phyloP scores from a whole-genome alignment of 64 coral and sea anemone genomes.

The Porites lutea region DNA sequence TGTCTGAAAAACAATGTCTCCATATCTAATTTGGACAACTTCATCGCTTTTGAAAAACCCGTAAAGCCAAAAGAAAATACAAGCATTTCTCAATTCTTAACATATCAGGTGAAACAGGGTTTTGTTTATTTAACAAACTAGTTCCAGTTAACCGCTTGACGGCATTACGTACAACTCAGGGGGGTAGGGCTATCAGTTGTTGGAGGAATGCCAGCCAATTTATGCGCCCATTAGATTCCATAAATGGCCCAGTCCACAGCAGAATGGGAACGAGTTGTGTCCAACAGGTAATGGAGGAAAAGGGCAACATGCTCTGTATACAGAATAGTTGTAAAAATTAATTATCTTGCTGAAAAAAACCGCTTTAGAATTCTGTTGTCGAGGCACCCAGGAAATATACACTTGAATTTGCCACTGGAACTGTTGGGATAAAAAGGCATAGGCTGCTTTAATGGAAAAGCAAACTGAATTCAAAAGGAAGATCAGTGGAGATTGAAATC shows the following conservation, averaged over 20 bases:
- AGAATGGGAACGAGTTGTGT: conserved; percentile 24
- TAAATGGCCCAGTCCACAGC: conserved; percentile 44
- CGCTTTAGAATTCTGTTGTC: too few relatives aligned
- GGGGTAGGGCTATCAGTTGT: conserved; percentile 35
- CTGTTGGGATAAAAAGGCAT: too few relatives aligned
- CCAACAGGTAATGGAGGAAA: conserved; percentile 39
- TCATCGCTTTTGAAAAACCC: neutral
- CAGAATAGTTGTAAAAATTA: too few relatives aligned
- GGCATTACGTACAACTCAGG: too few relatives aligned
- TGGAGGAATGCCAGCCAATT: conserved; percentile 10
- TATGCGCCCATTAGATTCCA: conserved; percentile 33
- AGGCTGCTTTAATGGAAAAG: neutral
- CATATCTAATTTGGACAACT: neutral
- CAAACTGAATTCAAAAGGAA: neutral
- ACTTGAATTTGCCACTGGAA: too few relatives aligned
- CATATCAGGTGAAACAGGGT: conserved; percentile 17
- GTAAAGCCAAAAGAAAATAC: conserved; percentile 53
- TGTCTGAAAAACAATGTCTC: neutral
- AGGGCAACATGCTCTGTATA: too few relatives aligned
- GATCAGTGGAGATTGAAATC: neutral
- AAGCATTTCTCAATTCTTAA: conserved; percentile 50
- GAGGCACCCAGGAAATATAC: too few relatives aligned
- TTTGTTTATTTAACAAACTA: conserved; percentile 9
- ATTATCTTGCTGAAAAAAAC: too few relatives aligned
- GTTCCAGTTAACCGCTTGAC: conserved; percentile 15